Evolutionary conservation across 2,113 vertebrate species (phyloP).

Genomic region (Prionailurus bengalensis): DNA sequence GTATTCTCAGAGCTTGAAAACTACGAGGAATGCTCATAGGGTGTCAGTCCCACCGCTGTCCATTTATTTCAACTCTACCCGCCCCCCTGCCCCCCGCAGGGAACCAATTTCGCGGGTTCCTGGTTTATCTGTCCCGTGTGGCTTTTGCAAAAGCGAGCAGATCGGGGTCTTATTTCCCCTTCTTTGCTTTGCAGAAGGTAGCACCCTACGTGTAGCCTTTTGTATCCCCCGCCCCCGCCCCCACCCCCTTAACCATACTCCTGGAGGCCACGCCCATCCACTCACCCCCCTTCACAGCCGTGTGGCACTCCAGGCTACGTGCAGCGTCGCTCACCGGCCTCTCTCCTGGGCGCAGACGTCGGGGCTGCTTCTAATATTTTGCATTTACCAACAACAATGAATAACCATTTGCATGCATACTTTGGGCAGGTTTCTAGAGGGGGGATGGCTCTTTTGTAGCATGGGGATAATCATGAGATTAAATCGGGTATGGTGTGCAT

Average conservation of each 20-base stretch:
- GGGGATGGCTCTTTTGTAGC: neutral
- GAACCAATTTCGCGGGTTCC: neutral
- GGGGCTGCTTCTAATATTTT: neutral
- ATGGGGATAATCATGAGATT: neutral
- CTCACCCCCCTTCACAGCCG: neutral
- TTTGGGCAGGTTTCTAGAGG: neutral
- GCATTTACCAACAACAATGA: neutral
- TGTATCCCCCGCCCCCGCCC: too few relatives aligned
- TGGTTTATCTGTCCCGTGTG: neutral
- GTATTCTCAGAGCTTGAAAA: neutral
- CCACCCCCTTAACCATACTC: neutral
- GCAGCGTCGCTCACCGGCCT: fast-evolving
- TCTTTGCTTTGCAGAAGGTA: neutral
- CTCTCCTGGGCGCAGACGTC: neutral
- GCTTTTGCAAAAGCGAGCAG: neutral
- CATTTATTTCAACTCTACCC: neutral
- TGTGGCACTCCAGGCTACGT: neutral
- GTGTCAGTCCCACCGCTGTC: neutral
- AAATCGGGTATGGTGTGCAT: too few relatives aligned
- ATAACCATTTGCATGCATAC: neutral
- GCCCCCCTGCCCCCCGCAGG: too few relatives aligned
- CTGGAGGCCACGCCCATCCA: neutral
- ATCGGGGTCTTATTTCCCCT: neutral
- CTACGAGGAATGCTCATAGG: neutral
- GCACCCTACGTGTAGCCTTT: neutral